Evolutionary conservation across 2,797 vertebrate genomes (phyloP), one percentile per base, ranked within the genome.

Genomic region (Darevskia nairensis): DNA sequence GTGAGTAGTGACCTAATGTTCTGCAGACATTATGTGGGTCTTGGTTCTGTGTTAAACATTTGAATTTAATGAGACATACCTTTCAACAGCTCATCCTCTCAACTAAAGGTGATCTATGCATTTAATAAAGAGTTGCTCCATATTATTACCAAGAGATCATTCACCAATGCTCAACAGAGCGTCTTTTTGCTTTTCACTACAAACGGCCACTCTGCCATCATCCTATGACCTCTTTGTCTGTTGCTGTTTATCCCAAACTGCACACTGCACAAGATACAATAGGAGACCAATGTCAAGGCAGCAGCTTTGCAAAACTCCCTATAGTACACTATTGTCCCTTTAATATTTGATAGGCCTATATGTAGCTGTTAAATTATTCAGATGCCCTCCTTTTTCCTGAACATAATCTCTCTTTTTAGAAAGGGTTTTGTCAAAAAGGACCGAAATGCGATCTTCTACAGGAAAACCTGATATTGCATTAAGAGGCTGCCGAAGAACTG

Each of bases 341-440:
- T 94, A 95, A 93, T 95, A 94, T 94, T 97, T 95, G 80, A 94
- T 93, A 89, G 80, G 11, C 74, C 77, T 95, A 92, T 94, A 94
- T 94, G 91, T 92, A 95, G 64, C 72, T 95, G 71, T 59, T 96
- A 91, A 95, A 96, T 96, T 94, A 95, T 96, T 96, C 61, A 95
- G 90, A 79, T 41, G 19, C 77, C 41, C 77, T 95, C 61, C 1
- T 13, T 92, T 92, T 95, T 92, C 50, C 83, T 83, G 81, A 94
- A 90, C 17, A 23, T 82, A 89, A 71, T n/a, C 80, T 88, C 50
- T 85, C 89, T 91, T 94, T 55, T 93, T 84, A 89, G 82, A 77
- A n/a, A 81, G 79, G 21, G 1, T 89, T 94, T 95, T 95, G 71
- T 94, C 86, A 91, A 92, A 82, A 93, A 86, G 88, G 5, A 79